Conservation (phyloP, 1,140 invertebrate species). For the Hirudo medicinalis region DNA sequence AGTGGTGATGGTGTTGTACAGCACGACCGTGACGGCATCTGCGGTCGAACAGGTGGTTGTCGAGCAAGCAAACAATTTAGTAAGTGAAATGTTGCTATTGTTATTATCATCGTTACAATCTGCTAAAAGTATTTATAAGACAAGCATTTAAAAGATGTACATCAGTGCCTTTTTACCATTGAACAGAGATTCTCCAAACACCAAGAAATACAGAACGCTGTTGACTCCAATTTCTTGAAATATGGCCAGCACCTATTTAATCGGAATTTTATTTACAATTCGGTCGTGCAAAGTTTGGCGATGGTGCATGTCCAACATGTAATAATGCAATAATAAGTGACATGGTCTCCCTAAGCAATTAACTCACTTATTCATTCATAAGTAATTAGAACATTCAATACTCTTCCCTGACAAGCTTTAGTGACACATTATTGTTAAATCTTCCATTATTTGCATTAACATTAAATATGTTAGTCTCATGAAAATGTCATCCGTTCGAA, state of each 20-base stretch:
- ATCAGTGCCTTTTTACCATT: slow-evolving; percentile 49
- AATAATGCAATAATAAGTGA: too few species aligned
- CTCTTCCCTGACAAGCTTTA: too few species aligned
- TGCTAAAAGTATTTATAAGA: background rate
- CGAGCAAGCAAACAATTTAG: slow-evolving; percentile 7
- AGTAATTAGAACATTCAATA: too few species aligned
- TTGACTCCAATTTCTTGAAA: slow-evolving; percentile 97
- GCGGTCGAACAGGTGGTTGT: background rate
- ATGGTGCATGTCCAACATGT: too few species aligned
- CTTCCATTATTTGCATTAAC: too few species aligned
- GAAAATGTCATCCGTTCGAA: background rate
- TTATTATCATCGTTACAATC: background rate
- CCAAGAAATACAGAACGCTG: slow-evolving; percentile 93
- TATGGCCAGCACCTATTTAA: slow-evolving; percentile 63
- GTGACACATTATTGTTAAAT: too few species aligned
- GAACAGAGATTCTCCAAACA: slow-evolving; percentile 92
- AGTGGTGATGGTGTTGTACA: slow-evolving; percentile 35
- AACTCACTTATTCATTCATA: too few species aligned
- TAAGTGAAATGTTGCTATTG: too few species aligned
- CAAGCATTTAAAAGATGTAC: background rate
- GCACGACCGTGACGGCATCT: slow-evolving; percentile 43
- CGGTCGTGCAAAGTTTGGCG: too few species aligned
- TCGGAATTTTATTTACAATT: background rate
- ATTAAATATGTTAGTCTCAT: background rate
- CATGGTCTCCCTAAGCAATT: too few species aligned